Evolutionary conservation across 2,888 invertebrate genomes (phyloP), one percentile per base, ranked within the genome.

Genomic region (Idaea aversata): DNA sequence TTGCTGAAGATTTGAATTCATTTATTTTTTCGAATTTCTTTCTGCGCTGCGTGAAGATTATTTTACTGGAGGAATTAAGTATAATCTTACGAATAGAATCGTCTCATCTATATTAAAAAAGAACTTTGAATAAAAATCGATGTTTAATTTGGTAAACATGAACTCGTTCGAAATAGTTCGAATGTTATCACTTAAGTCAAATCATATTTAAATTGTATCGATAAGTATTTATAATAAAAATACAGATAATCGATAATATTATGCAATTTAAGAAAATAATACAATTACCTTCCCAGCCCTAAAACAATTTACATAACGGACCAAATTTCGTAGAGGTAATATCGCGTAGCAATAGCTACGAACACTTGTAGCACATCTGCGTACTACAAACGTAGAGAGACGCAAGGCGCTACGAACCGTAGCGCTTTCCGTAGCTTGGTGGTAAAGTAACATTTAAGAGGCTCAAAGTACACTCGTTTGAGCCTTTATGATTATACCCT

Each of bases 241-340:
- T 36, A 36, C 4, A 3, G 4, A 36, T 36, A 36, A 36, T 36
- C 7, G 13, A 13, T 4, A 13, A 13, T 47, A 47, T 13, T 47
- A 47, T 10, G 13, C 47, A 47, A 47, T 47, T 10, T 0, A 47
- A 47, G 3, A 13, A 13, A 47, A 47, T 7, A 47, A 47, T 47
- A 36, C 5, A 5, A 47, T 47, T 47, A 47, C 13, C 47, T 47
- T 10, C 38, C 6, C 10, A 6, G 7, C 7, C 47, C 47, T 13
- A 13, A 47, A 47, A 10, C 10, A 47, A 47, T 47, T 47, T 47
- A 13, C 47, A 47, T 47, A 47, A 47, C 13, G 6, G 10, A 47
- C 47, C 13, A 10, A 34, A 58, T 67, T 64, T 61, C 60, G 62
- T 62, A 34, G 59, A 61, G 36, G 63, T 57, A 58, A n/a, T 63